A percentile compares a stretch with the other conserved stretches of the same genome.
These are phyloP conservation scores for Nyleta sp. DNA, from an alignment of 2,888 invertebrate species.

Conservation along the genomic window DNA sequence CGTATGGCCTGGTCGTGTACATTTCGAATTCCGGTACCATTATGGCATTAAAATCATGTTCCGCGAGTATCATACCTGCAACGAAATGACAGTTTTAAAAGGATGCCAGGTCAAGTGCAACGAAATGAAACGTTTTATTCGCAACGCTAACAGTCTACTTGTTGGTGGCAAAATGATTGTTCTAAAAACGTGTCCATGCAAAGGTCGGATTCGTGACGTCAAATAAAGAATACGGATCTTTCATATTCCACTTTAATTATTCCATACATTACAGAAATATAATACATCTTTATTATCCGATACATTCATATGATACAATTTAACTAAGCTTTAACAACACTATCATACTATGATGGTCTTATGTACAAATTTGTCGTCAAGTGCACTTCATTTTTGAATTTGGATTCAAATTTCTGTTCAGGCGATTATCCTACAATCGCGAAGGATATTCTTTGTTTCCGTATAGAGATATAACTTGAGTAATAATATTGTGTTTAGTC, in stretches of 20 bases:
- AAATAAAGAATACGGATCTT: conserved; percentile 4
- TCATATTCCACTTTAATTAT: conserved; percentile 30
- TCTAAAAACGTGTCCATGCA: too few relatives aligned
- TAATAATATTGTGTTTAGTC: too few relatives aligned
- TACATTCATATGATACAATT: conserved; percentile 33
- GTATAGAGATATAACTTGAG: too few relatives aligned
- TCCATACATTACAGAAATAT: conserved; percentile 51
- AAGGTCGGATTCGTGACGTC: conserved; percentile 1
- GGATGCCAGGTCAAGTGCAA: too few relatives aligned
- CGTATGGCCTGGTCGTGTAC: conserved; percentile 8
- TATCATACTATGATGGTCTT: conserved; percentile 15
- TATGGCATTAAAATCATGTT: conserved; percentile 59
- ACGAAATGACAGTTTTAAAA: conserved; percentile 27
- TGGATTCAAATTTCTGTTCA: conserved; percentile 6
- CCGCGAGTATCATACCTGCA: conserved; percentile 56
- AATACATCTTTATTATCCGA: conserved; percentile 38
- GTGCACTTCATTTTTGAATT: conserved; percentile 40
- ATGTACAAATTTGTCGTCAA: conserved; percentile 36
- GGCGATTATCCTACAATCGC: too few relatives aligned
- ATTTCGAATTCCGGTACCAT: conserved; percentile 69
- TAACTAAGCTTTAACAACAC: conserved; percentile 28
- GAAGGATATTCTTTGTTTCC: too few relatives aligned
- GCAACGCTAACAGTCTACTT: too few relatives aligned
- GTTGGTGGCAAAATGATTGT: too few relatives aligned
- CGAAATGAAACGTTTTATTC: too few relatives aligned